Evolutionary conservation across 2,797 vertebrate genomes (phyloP), one percentile per base, ranked within the genome.

Genomic region (Xenopus petersii): DNA sequence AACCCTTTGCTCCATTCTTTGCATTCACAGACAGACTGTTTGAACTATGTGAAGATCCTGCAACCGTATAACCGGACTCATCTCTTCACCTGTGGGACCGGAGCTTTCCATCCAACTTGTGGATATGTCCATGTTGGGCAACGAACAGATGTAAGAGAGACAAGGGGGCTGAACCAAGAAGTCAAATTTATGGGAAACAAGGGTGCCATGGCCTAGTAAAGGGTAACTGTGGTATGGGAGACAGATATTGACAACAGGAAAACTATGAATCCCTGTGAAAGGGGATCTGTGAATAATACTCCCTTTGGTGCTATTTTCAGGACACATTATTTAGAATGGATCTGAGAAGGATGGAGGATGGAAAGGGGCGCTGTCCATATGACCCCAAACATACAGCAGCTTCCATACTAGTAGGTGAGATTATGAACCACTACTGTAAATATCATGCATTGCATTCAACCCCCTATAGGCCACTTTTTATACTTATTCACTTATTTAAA

Each of bases 351-450:
- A 76, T 91, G 0, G 97, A 98, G 81, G 96, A 98, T 0, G 97
- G 97, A 73, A 98, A 98, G 83, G 97, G 97, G 17, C 97, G 94
- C 88, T 98, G 95, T 78, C 97, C 97, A 0, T 99, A 99, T 0
- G 96, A 98, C 80, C 97, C 96, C 17, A 90, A 82, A 12, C 97
- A 98, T 10, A 82, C 85, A 0, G 93, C 95, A 0, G 95, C 96
- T 24, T 95, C 96, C 0, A 90, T 98, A 64, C 92, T 99, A 1
- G 90, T 98, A 11, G 97, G 97, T 99, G 76, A 90, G 88, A 55
- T 55, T 42, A 6, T 33, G 36, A 42, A 42, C 4, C 13, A 13
- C 5, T 11, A 17, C 6, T 47, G 5, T 42, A 12, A 26, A 49
- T n/a, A 10, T 65, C 17, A 36, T 49, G 17, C 2, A 6, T 65